These are phyloP conservation scores for Byasa hedistus DNA, from an alignment of 2,888 invertebrate genomes.

Conservation along the genomic window DNA sequence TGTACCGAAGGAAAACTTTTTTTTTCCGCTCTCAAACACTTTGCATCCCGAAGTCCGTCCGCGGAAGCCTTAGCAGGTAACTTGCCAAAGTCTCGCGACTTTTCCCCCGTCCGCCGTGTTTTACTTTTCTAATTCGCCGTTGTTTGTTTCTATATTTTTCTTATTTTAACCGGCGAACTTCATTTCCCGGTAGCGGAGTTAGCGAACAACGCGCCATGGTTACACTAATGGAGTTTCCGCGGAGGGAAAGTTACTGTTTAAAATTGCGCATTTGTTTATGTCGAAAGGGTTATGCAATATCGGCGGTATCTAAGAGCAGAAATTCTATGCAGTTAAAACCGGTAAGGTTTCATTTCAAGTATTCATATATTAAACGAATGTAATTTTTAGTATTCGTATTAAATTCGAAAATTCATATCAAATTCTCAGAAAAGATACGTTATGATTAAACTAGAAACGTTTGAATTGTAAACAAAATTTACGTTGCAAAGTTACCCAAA, in stretches of 20 bases:
- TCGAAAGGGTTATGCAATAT: too few relatives aligned
- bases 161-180: conserved; percentile 20
- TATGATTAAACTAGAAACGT: too few relatives aligned
- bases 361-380: too few relatives aligned
- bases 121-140: not conserved
- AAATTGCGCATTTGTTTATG: too few relatives aligned
- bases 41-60: conserved; percentile 17
- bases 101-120: conserved; percentile 4
- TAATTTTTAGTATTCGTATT: too few relatives aligned
- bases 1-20: conserved; percentile 7
- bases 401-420: too few relatives aligned
- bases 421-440: too few relatives aligned
- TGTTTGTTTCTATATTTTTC: not conserved
- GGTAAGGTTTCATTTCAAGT: too few relatives aligned
- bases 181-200: conserved; percentile 16
- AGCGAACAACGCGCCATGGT: conserved; percentile 14
- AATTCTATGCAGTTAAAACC: too few relatives aligned
- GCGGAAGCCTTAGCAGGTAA: conserved; percentile 25
- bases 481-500: not conserved
- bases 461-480: not conserved
- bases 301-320: too few relatives aligned
- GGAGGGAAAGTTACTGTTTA: too few relatives aligned
- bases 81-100: conserved; percentile 17
- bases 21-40: conserved; percentile 10
- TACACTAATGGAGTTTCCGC: not conserved